A percentile compares a stretch with the other conserved stretches of the same genome.
phyloP scores from a whole-genome alignment of 2,888 invertebrate genomes.

The Microdon myrmicae region DNA sequence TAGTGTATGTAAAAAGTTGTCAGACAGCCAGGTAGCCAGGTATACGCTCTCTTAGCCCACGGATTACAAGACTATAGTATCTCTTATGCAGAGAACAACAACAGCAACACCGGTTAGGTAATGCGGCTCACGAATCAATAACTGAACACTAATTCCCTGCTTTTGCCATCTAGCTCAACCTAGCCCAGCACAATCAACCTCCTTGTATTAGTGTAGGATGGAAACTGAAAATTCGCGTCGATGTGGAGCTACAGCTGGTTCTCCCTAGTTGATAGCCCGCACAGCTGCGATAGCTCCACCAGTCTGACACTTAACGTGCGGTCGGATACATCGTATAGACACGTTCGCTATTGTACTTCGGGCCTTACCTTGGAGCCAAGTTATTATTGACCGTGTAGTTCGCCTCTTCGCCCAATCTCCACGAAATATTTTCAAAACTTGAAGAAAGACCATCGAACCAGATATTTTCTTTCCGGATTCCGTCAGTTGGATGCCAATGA shows the following conservation, averaged over 20 bases:
- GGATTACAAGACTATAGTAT: conserved; percentile 32
- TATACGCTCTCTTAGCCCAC: conserved; percentile 39
- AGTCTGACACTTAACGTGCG: conserved; percentile 54
- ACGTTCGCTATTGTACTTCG: no score
- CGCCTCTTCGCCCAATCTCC: conserved; percentile 14
- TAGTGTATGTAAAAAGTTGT: conserved; percentile 23
- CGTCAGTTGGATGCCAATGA: conserved; percentile 18
- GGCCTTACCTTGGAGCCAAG: no score
- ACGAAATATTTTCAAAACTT: no score
- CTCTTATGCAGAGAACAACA: conserved; percentile 34
- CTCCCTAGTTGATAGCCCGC: conserved; percentile 47
- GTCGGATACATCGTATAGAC: conserved; percentile 50
- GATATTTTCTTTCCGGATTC: conserved; percentile 13
- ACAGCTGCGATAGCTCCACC: conserved; percentile 39
- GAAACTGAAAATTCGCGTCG: conserved; percentile 40
- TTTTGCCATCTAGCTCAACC: no score
- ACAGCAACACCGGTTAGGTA: background rate
- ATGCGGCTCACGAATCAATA: no score
- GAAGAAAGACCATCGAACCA: conserved; percentile 21
- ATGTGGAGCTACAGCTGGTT: conserved; percentile 36
- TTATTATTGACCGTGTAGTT: no score
- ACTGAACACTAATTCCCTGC: no score
- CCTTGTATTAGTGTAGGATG: conserved; percentile 43
- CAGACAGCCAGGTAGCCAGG: conserved; percentile 24
- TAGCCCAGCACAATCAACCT: no score